Conservation (phyloP, 2,888 invertebrate species). For the Tenthredo distinguenda region DNA sequence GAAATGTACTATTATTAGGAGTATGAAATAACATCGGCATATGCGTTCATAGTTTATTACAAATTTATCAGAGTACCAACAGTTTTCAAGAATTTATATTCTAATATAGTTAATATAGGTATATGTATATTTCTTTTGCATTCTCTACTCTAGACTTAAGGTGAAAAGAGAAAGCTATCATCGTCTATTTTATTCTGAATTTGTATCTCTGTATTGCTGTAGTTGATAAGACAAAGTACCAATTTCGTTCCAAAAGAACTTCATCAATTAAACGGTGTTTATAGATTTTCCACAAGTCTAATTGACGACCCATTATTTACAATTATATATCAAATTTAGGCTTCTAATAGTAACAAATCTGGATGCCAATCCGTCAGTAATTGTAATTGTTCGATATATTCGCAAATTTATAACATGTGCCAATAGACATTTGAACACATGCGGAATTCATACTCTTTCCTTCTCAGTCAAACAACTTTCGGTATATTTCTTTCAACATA, state of each 20-base stretch:
- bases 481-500: neutral
- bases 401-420: slow-evolving; percentile 28
- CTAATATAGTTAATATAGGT: neutral
- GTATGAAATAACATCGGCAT: slow-evolving; percentile 9
- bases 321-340: slow-evolving; percentile 26
- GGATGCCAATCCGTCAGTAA: slow-evolving; percentile 16
- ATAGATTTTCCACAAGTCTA: neutral
- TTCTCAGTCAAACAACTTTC: neutral
- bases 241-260: neutral
- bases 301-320: slow-evolving; percentile 32
- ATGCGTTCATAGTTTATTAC: slow-evolving; percentile 17
- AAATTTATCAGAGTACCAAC: slow-evolving; percentile 22
- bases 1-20: neutral
- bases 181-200: neutral
- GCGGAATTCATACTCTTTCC: slow-evolving; percentile 3
- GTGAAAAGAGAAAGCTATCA: neutral
- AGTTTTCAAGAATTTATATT: slow-evolving; percentile 14
- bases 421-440: slow-evolving; percentile 28
- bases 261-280: neutral
- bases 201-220: neutral
- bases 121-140: slow-evolving; percentile 7
- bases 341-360: slow-evolving; percentile 7
- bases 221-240: slow-evolving; percentile 6
- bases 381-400: slow-evolving; percentile 33
- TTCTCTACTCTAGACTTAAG: neutral